Evolutionary conservation across 1,140 invertebrate species (phyloP).

Genomic region (Bombus picipes): DNA sequence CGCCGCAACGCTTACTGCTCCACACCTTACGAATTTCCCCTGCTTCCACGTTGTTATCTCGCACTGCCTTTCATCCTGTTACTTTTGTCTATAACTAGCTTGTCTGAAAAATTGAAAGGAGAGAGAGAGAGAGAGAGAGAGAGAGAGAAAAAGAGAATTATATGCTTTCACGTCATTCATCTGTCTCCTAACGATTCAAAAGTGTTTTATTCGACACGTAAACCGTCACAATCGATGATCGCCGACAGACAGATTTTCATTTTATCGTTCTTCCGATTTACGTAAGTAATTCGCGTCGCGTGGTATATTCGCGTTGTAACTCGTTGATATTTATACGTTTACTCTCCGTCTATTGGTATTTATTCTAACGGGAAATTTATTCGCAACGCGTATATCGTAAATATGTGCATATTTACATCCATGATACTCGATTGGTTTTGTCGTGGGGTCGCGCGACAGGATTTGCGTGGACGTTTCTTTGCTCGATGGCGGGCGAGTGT

Average conservation of each 20-base stretch:
- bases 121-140: too few relatives aligned
- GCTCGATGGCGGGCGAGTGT: not conserved
- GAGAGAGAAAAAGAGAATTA: not conserved
- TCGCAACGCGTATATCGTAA: not conserved
- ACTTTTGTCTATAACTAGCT: not conserved
- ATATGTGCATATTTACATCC: too few relatives aligned
- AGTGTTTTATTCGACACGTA: too few relatives aligned
- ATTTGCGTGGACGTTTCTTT: too few relatives aligned
- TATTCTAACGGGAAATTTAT: conserved; percentile 31
- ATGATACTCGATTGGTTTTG: not conserved
- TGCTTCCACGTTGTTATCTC: not conserved
- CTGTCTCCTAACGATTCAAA: not conserved
- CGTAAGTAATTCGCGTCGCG: not conserved
- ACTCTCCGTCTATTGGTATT: not conserved
- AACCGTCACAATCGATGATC: not conserved
- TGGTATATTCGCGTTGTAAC: not conserved
- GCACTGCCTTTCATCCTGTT: not conserved
- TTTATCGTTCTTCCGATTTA: not conserved
- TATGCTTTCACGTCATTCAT: too few relatives aligned
- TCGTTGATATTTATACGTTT: conserved; percentile 11
- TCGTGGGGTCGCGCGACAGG: not conserved
- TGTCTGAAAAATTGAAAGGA: not conserved
- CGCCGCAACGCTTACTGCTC: not conserved
- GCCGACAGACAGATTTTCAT: conserved; percentile 6
- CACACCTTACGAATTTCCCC: conserved; percentile 20